Evolutionary conservation across 2,797 vertebrate species (phyloP), one percentile per base, ranked within the genome.

Genomic region (Cossypha dichroa): DNA sequence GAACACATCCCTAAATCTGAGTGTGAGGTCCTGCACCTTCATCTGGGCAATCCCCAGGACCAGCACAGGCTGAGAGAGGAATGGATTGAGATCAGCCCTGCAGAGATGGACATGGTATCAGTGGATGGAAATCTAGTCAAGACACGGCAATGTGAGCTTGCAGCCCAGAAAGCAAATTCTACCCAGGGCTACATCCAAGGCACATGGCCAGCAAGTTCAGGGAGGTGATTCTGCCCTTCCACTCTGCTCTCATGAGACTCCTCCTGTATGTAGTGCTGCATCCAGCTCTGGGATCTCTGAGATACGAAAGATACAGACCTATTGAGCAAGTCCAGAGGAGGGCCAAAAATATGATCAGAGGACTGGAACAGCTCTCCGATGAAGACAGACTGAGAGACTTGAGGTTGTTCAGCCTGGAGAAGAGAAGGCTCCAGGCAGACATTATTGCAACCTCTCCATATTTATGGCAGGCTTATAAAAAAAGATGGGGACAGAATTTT

Each of bases 61-160:
- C 28, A 56, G 20, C 28, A 20, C 6, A 51, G 19, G 7, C 23
- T 58, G 43, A 33, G 58, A 26, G 15, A n/a, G 43, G 26, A 43
- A 29, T 29, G 15, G 43, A 58, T 12, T 56, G 49, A 79, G 28
- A 56, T 31, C 43, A 87, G n/a, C n/a, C 5, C 15, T 36, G n/a
- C 31, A n/a, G 23, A 25, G 46, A 48, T 25, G 13, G 23, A 25
- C 46, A 48, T 29, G n/a, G 31, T 36, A 43, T 19, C 29, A 22
- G 36, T 43, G 43, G 22, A 49, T 29, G 36, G 49, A 70, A 49
- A 49, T 11, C 11, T n/a, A 26, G 13, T 49, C 45, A 63, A 36
- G 18, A 49, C 34, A 33, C 0, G 0, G 49, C 17, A 31, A 9
- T 41, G 34, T 41, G n/a, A 0, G 0, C 36, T 64, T 20, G 28